Conservation (phyloP, 2,888 invertebrate species). For the Adelphocoris suturalis region DNA sequence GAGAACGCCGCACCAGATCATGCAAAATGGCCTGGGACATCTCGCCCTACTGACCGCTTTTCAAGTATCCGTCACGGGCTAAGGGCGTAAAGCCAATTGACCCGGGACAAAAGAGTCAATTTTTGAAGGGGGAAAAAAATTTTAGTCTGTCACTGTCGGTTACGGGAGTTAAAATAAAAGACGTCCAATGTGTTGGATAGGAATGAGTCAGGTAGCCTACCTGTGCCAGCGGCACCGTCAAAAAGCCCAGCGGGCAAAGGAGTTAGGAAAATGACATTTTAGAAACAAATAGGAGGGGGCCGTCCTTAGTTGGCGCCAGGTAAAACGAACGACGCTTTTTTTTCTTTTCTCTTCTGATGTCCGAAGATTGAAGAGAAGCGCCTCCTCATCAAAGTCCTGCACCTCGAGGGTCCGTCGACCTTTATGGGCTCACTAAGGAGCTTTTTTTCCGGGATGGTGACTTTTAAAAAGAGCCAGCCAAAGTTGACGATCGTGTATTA, state of each 20-base stretch:
- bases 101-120: conserved; percentile 26
- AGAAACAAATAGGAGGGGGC: conserved; percentile 46
- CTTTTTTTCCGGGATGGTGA: not conserved
- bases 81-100: not conserved
- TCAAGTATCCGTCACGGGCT: not conserved
- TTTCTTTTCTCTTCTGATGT: conserved; percentile 7
- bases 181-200: conserved; percentile 7
- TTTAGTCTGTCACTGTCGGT: not conserved
- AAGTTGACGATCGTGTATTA: conserved; percentile 25
- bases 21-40: too few species aligned
- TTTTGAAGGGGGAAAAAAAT: not conserved
- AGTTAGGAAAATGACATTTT: conserved; percentile 46
- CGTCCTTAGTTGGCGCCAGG: conserved; percentile 45
- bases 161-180: conserved; percentile 1
- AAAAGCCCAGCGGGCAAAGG: conserved; percentile 4
- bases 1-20: too few species aligned
- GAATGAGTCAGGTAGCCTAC: conserved; percentile 18
- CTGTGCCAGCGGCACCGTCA: conserved; percentile 8
- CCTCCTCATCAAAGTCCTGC: conserved; percentile 6
- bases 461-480: not conserved
- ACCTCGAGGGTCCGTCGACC: conserved; percentile 22
- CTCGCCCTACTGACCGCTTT: conserved; percentile 20
- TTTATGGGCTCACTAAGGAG: not conserved
- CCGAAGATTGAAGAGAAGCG: conserved; percentile 42
- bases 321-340: not conserved